Percentiles rank a stretch among this genome's conserved stretches.
Evolutionary conservation across 2,113 vertebrate genomes (phyloP).

Genomic region (Lasiurus cinereus): DNA sequence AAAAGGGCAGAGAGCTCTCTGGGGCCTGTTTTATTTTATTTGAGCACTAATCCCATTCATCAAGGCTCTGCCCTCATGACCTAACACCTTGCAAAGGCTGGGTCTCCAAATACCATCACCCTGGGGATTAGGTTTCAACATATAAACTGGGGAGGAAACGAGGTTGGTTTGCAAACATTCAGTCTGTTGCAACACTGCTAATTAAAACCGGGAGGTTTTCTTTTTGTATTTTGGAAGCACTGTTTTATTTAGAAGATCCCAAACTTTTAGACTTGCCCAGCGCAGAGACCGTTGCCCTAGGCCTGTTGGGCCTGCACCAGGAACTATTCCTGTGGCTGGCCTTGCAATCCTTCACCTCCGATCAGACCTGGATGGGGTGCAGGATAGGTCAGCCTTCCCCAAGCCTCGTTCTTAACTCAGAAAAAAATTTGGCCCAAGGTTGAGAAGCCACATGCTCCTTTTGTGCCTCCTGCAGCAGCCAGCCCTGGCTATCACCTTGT

Average conservation of each 20-base stretch:
- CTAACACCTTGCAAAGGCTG: not conserved
- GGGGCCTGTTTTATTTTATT: not conserved
- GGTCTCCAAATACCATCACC: not conserved
- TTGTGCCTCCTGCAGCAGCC: not conserved
- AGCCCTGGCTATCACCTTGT: no score
- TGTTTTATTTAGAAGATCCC: not conserved
- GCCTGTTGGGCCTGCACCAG: fast-evolving
- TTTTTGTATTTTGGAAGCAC: not conserved
- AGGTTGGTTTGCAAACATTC: not conserved
- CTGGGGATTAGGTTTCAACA: not conserved
- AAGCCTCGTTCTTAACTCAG: not conserved
- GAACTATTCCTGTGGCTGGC: not conserved
- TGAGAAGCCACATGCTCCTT: not conserved
- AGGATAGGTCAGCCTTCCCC: not conserved
- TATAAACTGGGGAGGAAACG: not conserved
- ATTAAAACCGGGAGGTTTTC: not conserved
- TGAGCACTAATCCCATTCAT: not conserved
- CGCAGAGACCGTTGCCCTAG: not conserved
- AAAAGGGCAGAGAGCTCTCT: not conserved
- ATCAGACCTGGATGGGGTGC: not conserved
- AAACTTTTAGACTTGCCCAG: not conserved
- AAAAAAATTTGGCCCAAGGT: not conserved
- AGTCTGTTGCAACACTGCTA: not conserved
- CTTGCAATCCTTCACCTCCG: not conserved
- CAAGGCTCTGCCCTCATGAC: not conserved